Base-by-base conservation (phyloP, 2,888 invertebrate genomes). In the Chaetoderma sp. region DNA sequence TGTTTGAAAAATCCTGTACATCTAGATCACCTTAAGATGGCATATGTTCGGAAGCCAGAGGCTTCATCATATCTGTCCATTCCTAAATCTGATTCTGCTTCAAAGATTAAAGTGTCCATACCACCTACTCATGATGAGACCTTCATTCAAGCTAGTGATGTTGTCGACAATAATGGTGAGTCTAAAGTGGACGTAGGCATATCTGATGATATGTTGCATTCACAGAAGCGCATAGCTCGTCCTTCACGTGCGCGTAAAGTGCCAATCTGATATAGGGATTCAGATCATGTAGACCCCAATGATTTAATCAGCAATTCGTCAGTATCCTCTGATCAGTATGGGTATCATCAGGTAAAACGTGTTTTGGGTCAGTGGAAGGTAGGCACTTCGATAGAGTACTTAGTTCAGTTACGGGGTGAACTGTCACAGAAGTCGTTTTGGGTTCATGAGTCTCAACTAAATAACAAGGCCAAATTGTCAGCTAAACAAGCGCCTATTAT, bases 381-480 rank as follows among this genome's bases (percentile, higher is more conserved):
- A n/a, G n/a, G n/a, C n/a, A n/a, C n/a, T n/a, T n/a, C n/a, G n/a
- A n/a, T n/a, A n/a, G n/a, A 13, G 18, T 21, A 21, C 8, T 21
- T 49, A 21, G 49, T 49, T 18, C 49, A 49, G 28, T 5, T 49
- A 21, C 49, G 49, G 25, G 49, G 49, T 49, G 49, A 49, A 49
- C 49, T 28, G 16, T 25, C 49, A 5, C 18, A 49, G 25, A 25
- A 49, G 21, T n/a, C 49, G 16, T 49, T 49, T 21, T 49, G 49
- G 49, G 49, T 49, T 4, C 23, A 25, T 1, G 49, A 16, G 16
- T 21, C 16, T n/a, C 25, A 49, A 21, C 23, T 49, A 5, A 28
- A 49, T 21, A 25, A 49, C 16, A 25, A 28, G 25, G 49, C 49
- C 18, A n/a, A n/a, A n/a, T n/a, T n/a, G n/a, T n/a, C n/a, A n/a